phyloP scores from a whole-genome alignment of 2,797 vertebrate genomes.

The Coregonus ussuriensis region DNA sequence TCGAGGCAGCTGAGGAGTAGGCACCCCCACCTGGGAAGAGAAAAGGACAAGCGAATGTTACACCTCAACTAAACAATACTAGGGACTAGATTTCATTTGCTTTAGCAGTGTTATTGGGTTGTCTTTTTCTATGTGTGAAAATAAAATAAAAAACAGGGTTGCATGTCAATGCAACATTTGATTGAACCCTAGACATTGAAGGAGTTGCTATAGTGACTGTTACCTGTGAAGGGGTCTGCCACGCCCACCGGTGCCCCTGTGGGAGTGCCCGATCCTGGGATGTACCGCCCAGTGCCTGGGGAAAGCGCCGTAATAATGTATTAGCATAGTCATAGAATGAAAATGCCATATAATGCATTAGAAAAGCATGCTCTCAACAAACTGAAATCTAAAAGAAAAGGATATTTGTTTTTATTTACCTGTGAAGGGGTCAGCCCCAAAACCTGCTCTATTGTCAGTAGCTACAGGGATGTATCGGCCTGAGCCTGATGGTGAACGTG shows the following conservation, averaged over 20 bases:
- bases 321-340: too few species aligned
- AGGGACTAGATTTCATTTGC: background rate
- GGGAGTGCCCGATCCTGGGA: conserved; percentile 65
- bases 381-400: background rate
- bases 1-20: conserved; percentile 77
- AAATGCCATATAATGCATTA: background rate
- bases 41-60: background rate
- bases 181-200: background rate
- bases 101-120: background rate
- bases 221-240: conserved; percentile 78
- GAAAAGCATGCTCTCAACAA: background rate
- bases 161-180: background rate
- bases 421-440: conserved; percentile 88
- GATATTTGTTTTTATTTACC: conserved; percentile 63
- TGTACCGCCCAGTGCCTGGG: conserved; percentile 83
- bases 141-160: background rate
- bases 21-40: conserved; percentile 77
- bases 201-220: background rate
- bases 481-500: conserved; percentile 74
- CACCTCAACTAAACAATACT: background rate
- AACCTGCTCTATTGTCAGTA: conserved; percentile 56
- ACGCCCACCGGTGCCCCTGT: conserved; percentile 48
- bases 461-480: conserved; percentile 88
- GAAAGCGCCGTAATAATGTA: too few species aligned
- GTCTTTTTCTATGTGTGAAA: background rate